Evolutionary conservation across 2,797 vertebrate species (phyloP), one percentile per base, ranked within the genome.

Genomic region (Clarias pachynema): DNA sequence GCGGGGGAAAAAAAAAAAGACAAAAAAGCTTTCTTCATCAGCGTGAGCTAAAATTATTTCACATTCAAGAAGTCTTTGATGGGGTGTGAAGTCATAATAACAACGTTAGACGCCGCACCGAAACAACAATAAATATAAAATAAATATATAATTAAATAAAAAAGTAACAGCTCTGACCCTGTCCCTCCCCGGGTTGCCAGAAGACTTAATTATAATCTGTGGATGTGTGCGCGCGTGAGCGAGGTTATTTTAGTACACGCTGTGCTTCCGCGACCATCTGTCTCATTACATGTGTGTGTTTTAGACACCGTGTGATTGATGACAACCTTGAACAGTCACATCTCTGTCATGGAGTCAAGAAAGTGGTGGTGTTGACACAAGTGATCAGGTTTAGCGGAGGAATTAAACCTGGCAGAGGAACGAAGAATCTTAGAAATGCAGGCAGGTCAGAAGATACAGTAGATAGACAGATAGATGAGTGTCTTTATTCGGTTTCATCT

Each of bases 291-390:
- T 24, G 12, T 62, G 22, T 37, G 49, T 74, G 77, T 40, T 31
- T 40, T 22, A 49, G 68, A 86, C 60, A 2, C 37, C 37, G 2
- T 40, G 72, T 84, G 82, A 59, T 85, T 63, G 66, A 57, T 63
- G 24, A 29, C 72, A 68, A 84, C 77, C 86, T 78, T 78, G 49
- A 85, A 78, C 84, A 84, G 53, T 86, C 78, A 53, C 63, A 68
- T 82, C 49, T 80, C 82, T 66, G 78, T 81, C 78, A 81, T 24
- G n/a, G 69, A 84, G 29, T 9, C 7, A 37, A 53, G 68, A 65
- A 18, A n/a, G 24, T 5, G 24, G 9, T 65, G 15, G 78, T 14
- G 20, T 5, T 62, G 40, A 77, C 22, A 26, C 60, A 22, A 1
- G 49, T 57, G 49, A 70, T 16, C 49, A 15, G 8, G 16, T 26